Base-by-base conservation (phyloP, 53 echinoderm and acorn worm genomes). In the Stichopus horrens region DNA sequence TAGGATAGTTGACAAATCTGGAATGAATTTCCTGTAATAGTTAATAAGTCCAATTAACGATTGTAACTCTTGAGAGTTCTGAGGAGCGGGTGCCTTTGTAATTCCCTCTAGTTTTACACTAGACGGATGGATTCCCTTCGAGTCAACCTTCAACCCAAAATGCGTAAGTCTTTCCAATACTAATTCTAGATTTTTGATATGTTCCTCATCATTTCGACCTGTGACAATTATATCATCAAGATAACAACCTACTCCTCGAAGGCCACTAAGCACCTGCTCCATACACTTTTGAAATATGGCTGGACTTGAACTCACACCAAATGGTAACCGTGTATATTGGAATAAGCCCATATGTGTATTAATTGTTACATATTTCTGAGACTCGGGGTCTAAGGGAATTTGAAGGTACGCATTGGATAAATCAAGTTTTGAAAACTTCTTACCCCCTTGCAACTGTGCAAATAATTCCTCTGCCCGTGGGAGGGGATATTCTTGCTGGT, bases 381-480 rank as follows among this genome's bases (percentile, higher is more conserved):
- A 68, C 0, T 71, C 73, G 14, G 52, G 67, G 52, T 86, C 23
- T 18, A 86, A 19, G 13, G 10, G 68, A 52, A 86, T 71, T 23
- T 86, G 86, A 10, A 68, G 23, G 71, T 86, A 86, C 5, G 86
- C 86, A 86, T 86, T 86, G 13, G 86, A 66, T 5, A 86, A 54
- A 23, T 86, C 86, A 68, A 52, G 67, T 71, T 86, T 86, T 14
- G 68, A 65, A 5, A 86, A 85, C 5, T 81, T 55, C 20, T 81
- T 6, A 81, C 57, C 7, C 13, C 55, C 81, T n/a, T 54, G 65
- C 5, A 52, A 4, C 68, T 86, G 37, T 16, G 81, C 82, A 74
- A 91, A 80, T 18, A 80, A 19, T 6, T 88, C 88, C 57, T 91
- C 81, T 9, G 60, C 23, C 10, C n/a, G 63, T 5, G 91, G 88